Conservation (phyloP, 1,140 invertebrate genomes). For the Calliopsis andreniformis region DNA sequence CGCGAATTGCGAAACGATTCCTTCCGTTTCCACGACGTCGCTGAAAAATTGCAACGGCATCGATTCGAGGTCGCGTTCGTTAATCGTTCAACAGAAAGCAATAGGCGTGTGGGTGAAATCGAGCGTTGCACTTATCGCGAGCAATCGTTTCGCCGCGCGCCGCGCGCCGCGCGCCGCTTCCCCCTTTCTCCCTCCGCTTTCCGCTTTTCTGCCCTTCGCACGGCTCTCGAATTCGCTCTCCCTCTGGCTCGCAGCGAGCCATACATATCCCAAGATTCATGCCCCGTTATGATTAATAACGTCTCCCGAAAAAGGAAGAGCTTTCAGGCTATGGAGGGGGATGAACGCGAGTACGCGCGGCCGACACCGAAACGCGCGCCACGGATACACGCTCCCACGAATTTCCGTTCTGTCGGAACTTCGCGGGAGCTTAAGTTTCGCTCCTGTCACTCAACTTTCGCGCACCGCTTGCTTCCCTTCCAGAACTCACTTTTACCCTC, state of each 20-base stretch:
- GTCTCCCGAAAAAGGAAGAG: slow-evolving; percentile 22
- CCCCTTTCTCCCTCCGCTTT: not conserved
- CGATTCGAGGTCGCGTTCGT: slow-evolving; percentile 34
- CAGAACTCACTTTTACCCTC: not conserved
- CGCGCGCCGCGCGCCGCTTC: not conserved
- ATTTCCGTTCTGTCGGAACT: slow-evolving; percentile 1
- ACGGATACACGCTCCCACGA: slow-evolving; percentile 2
- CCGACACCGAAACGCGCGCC: slow-evolving; percentile 17
- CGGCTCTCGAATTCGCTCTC: not conserved
- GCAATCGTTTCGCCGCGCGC: slow-evolving; percentile 8
- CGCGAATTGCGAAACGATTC: not conserved
- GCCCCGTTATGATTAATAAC: slow-evolving; percentile 43
- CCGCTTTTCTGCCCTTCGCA: not conserved
- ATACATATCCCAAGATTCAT: slow-evolving; percentile 34
- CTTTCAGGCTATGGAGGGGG: too few species aligned
- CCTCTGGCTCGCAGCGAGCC: not conserved
- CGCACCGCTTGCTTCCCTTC: not conserved
- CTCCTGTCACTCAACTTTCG: slow-evolving; percentile 24
- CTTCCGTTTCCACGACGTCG: not conserved
- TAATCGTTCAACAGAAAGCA: slow-evolving; percentile 34
- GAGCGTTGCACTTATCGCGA: slow-evolving; percentile 32
- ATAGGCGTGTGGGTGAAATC: slow-evolving; percentile 41
- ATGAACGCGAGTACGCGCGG: not conserved
- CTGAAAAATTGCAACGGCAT: slow-evolving; percentile 22
- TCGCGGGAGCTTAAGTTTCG: not conserved